Base-by-base conservation (phyloP, 2,888 invertebrate genomes). In the Gandaritis pyraliata region DNA sequence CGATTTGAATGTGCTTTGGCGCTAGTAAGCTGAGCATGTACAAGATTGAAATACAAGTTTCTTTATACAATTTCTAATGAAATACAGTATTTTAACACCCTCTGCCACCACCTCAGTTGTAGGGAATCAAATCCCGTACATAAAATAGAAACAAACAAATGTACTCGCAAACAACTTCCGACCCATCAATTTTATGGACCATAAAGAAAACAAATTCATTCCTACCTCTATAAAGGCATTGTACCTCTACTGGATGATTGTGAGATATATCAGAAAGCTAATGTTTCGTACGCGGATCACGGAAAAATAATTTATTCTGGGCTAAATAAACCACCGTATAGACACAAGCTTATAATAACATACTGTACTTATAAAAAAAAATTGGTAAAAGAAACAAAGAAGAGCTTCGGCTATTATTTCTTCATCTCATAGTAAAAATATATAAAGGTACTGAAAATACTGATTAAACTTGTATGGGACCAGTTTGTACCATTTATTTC, bases 141-240 rank as follows among this genome's bases (percentile, higher is more conserved):
- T 67, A 69, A 66, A 64, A 71, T 54, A 68, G 67, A 69, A 50
- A 65, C 65, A 66, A 69, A 71, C 71, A 69, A 71, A 71, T 62
- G 52, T 54, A 65, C 62, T 65, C 58, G 51, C 59, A 58, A 63
- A 63, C 69, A 71, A 67, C 71, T 67, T 68, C 69, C 69, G 63
- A 63, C 61, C 69, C 67, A 71, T 71, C 66, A 71, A 69, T 64
- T 71, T 71, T 69, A 71, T 71, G 69, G 67, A 59, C 69, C 69
- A 69, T 71, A 71, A 71, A 71, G 67, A 67, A 71, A 69, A 71
- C 69, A 66, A 71, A 71, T 71, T 69, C 71, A 69, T 69, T 71
- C 67, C 67, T 66, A 64, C 67, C 65, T 67, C 65, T 61, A 61
- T 67, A 69, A 58, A 64, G 56, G 64, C 56, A 64, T 60, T 55